Conservation (phyloP, 2,888 invertebrate genomes). For the Drosophila hamatofila region DNA sequence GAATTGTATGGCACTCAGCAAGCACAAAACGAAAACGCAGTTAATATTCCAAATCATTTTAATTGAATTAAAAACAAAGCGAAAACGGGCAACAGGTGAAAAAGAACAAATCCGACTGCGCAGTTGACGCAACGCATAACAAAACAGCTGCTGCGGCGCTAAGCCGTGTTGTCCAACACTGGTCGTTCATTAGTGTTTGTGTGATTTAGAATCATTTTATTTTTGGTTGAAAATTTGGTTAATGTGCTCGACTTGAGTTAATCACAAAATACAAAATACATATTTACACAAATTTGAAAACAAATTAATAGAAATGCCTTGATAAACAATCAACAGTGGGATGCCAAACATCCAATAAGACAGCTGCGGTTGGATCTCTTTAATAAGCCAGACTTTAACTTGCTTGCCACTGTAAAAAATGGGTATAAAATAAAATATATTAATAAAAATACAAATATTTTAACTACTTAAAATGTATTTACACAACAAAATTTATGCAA, state of each 20-base stretch:
- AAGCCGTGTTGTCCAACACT: conserved; percentile 36
- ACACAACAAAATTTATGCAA: not conserved
- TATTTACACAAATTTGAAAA: conserved; percentile 42
- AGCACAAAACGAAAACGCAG: conserved; percentile 24
- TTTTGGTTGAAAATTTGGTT: conserved; percentile 35
- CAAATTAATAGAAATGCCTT: conserved; percentile 40
- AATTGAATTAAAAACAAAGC: conserved; percentile 51
- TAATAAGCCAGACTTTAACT: conserved; percentile 54
- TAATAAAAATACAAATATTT: not conserved
- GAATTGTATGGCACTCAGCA: conserved; percentile 20
- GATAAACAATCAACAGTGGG: conserved; percentile 15
- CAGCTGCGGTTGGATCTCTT: conserved; percentile 19
- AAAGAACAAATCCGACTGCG: conserved; percentile 54
- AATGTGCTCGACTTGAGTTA: conserved; percentile 1
- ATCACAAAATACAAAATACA: conserved; percentile 44
- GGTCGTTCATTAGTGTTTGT: not conserved
- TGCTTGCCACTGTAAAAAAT: conserved; percentile 82
- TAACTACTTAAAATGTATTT: not conserved
- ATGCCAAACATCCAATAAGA: conserved; percentile 27
- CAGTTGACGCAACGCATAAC: conserved; percentile 37
- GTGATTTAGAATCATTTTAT: conserved; percentile 21
- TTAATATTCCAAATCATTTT: conserved; percentile 37
- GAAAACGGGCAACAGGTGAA: conserved; percentile 44
- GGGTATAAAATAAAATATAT: not conserved
- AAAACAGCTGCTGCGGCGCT: conserved; percentile 55